Evolutionary conservation across 2,888 invertebrate species (phyloP).

Genomic region (Petrophora chlorosata): DNA sequence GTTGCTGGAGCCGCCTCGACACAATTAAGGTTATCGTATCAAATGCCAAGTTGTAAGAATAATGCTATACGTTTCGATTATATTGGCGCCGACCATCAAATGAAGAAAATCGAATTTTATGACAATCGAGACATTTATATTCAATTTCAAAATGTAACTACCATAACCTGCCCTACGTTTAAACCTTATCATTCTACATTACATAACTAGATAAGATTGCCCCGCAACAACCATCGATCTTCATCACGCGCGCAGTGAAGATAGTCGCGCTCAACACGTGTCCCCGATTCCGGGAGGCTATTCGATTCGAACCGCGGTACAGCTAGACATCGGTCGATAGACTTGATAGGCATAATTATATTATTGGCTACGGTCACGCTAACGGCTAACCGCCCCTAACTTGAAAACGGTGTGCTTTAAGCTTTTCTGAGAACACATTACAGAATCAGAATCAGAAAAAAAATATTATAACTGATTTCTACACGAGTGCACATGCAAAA

Average conservation of each 20-base stretch:
- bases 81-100: too few species aligned
- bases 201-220: slow-evolving; percentile 21
- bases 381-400: too few species aligned
- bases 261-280: slow-evolving; percentile 29
- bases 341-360: slow-evolving; percentile 13
- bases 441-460: too few species aligned
- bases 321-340: slow-evolving; percentile 11
- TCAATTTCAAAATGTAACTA: not conserved
- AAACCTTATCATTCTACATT: slow-evolving; percentile 6
- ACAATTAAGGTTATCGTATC: too few species aligned
- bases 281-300: slow-evolving; percentile 16
- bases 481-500: not conserved
- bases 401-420: not conserved
- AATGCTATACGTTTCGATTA: too few species aligned
- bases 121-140: not conserved
- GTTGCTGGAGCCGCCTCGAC: too few species aligned
- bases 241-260: slow-evolving; percentile 12
- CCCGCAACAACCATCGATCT: slow-evolving; percentile 18
- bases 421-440: slow-evolving; percentile 3
- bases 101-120: too few species aligned
- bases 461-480: too few species aligned
- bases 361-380: slow-evolving; percentile 17
- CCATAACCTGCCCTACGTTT: slow-evolving; percentile 25
- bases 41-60: too few species aligned
- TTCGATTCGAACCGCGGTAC: slow-evolving; percentile 9